phyloP scores from a whole-genome alignment of 2,113 vertebrate genomes.

The Talpa occidentalis region DNA sequence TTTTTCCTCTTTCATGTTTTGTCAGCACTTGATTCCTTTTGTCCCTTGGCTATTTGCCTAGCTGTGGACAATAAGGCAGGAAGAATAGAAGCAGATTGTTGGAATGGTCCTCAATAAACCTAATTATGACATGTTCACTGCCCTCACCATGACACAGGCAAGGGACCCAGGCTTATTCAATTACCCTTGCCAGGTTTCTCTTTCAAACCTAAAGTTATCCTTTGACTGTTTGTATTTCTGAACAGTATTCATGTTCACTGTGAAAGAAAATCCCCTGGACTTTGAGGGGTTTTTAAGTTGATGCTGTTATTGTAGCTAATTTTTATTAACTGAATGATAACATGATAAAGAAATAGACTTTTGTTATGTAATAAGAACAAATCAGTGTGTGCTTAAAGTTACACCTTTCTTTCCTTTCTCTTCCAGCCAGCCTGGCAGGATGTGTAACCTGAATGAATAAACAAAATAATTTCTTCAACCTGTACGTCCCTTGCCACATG shows the following conservation, averaged over 20 bases:
- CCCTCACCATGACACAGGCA: constrained; percentile 99
- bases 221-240: constrained; percentile 99
- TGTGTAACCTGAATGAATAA: constrained; percentile 77
- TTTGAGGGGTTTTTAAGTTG: constrained; percentile 92
- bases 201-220: constrained; percentile 99
- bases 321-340: constrained; percentile 98
- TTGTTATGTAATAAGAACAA: constrained; percentile 93
- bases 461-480: constrained; percentile 76
- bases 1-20: constrained; percentile 99
- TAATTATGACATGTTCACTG: constrained; percentile 99
- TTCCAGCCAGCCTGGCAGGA: constrained; percentile 65
- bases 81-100: constrained; percentile 99
- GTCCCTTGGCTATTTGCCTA: constrained; percentile 99
- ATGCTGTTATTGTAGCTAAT: constrained; percentile 96
- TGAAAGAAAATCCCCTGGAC: constrained; percentile 97
- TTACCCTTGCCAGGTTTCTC: constrained; percentile 98
- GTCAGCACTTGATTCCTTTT: constrained; percentile 99
- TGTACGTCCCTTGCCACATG: constrained; percentile 37
- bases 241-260: constrained; percentile 97
- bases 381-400: constrained; percentile 90
- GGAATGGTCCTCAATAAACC: constrained; percentile 99
- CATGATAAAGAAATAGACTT: constrained; percentile 93
- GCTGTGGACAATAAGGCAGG: constrained; percentile 93
- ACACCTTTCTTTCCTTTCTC: constrained; percentile 87
- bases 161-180: constrained; percentile 99